A percentile compares a stretch with the other conserved stretches of the same genome.
Conservation (phyloP, 2,113 vertebrate species). For the Phaethon lepturus region DNA sequence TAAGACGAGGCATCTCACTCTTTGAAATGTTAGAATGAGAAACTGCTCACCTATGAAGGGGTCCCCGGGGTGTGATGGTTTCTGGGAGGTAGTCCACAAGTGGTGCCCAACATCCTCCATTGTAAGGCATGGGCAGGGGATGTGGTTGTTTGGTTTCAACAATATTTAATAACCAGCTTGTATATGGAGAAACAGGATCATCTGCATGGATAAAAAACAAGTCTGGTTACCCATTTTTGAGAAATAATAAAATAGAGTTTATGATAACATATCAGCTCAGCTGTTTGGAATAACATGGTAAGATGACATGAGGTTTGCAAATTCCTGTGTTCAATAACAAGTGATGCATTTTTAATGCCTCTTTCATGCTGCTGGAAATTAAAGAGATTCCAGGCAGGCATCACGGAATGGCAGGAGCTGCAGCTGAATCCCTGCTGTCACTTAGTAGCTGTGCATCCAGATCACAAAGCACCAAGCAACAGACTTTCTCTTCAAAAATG, state of each 20-base stretch:
- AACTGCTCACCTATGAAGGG: slow-evolving; percentile 88
- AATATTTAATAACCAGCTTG: slow-evolving; percentile 91
- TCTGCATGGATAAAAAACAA: slow-evolving; percentile 66
- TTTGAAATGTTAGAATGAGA: not conserved
- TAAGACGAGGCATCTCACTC: not conserved
- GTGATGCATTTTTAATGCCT: slow-evolving; percentile 47
- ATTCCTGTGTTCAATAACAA: slow-evolving; percentile 43
- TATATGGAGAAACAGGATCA: slow-evolving; percentile 93
- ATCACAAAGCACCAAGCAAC: slow-evolving; percentile 46
- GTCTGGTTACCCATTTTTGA: not conserved
- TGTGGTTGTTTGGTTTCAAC: slow-evolving; percentile 92
- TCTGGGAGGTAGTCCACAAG: slow-evolving; percentile 97
- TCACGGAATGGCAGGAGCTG: not conserved
- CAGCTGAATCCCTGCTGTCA: slow-evolving; percentile 40
- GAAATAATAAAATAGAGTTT: not conserved
- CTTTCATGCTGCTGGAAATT: slow-evolving; percentile 39
- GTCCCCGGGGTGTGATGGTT: slow-evolving; percentile 93
- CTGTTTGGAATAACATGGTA: not conserved
- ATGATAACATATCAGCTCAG: not conserved
- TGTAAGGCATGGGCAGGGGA: slow-evolving; percentile 94
- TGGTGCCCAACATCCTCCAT: slow-evolving; percentile 96
- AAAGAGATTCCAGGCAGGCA: slow-evolving; percentile 29
- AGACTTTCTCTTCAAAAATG: slow-evolving; percentile 18
- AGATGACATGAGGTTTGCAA: not conserved
- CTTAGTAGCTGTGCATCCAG: slow-evolving; percentile 20